These are phyloP conservation scores for Macrotrachela quadricornifera DNA, from an alignment of 1,140 invertebrate genomes.

Conservation along the genomic window DNA sequence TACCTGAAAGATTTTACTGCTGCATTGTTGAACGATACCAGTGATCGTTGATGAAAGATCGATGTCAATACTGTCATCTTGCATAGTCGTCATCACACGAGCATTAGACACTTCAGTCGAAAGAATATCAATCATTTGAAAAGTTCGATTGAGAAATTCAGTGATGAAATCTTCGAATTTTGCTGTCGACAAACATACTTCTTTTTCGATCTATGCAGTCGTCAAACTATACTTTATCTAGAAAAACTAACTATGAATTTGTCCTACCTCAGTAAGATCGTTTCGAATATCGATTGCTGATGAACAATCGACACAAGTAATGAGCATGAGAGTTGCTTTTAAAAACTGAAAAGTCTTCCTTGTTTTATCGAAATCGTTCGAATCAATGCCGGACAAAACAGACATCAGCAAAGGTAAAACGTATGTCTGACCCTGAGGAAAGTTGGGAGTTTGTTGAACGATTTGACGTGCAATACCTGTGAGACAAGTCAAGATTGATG, in stretches of 20 bases:
- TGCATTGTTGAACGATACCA: no score
- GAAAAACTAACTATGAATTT: not conserved
- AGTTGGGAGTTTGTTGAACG: conserved; percentile 31
- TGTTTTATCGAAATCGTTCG: conserved; percentile 65
- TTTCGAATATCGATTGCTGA: conserved; percentile 40
- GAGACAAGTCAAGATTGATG: conserved; percentile 51
- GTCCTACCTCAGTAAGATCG: conserved; percentile 45
- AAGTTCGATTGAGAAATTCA: conserved; percentile 42
- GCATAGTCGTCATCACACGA: no score
- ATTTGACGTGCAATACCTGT: conserved; percentile 44
- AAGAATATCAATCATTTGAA: not conserved
- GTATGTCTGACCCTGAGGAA: conserved; percentile 52
- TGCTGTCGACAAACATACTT: conserved; percentile 53
- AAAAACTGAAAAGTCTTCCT: conserved; percentile 53
- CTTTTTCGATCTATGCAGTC: conserved; percentile 39
- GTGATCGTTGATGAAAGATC: no score
- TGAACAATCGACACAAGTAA: conserved; percentile 64
- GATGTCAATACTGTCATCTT: no score
- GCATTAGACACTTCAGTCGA: not conserved
- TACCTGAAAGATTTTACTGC: no score
- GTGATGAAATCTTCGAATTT: conserved; percentile 68
- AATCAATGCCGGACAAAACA: conserved; percentile 62
- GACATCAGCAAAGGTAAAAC: conserved; percentile 55
- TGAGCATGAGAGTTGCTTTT: conserved; percentile 46
- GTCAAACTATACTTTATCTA: not conserved